Base-by-base conservation (phyloP, 2,113 vertebrate species). In the Hemichromis elongatus region DNA sequence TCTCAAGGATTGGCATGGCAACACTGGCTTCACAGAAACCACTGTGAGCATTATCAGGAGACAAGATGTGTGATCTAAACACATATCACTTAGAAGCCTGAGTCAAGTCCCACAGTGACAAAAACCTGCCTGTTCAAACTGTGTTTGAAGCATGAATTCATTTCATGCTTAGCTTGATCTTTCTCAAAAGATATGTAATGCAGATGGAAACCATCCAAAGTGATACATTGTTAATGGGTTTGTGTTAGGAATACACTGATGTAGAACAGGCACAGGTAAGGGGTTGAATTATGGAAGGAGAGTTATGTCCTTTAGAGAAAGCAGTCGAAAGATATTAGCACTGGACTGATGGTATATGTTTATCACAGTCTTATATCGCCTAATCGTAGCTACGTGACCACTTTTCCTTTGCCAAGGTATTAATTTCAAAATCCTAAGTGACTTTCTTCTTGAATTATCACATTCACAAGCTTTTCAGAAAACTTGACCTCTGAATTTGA, bases 171-270 rank as follows among this genome's bases (percentile, higher is more conserved):
- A 42, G 57, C 59, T 55, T 59, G 30, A 14, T 57, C 53, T 59
- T 11, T 26, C n/a, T 75, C 0, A 2, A 85, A 79, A 40, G 57
- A 9, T 68, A 47, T 53, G 11, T 73, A 70, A 81, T 4, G 33
- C 16, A 47, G 40, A 83, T 91, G 88, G 87, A 93, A 24, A 24
- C 19, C 24, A 18, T 75, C 82, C 91, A 94, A 79, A 80, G 79
- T 80, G 57, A 79, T 61, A 84, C 87, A 86, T 80, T 88, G 90
- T 24, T 84, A 75, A 91, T 75, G 40, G 52, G 80, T 63, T 86
- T 7, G 3, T 4, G 45, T n/a, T 13, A n/a, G 45, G 24, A 50
- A 10, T 30, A 4, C 70, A 50, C 45, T 30, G 45, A 30, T 75
- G 70, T 47, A 47, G 24, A 19, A 19, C 13, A 75, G 3, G 42